A percentile compares a stretch with the other conserved stretches of the same genome.
Conservation (phyloP, 2,113 vertebrate species). For the Alethe diademata region DNA sequence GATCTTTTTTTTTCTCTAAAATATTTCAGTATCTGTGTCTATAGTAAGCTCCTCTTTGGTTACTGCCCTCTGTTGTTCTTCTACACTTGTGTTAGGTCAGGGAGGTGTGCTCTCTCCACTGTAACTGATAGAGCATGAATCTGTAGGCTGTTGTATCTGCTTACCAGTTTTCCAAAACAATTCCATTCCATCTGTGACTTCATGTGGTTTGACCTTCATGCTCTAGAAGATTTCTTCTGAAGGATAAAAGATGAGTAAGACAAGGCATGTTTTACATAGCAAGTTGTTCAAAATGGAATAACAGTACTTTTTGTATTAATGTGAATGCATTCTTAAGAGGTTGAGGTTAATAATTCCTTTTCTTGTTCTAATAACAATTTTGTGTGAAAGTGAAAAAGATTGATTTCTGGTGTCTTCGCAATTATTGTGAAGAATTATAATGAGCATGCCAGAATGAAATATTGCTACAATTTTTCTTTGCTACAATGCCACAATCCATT, state of each 20-base stretch:
- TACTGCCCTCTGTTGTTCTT: neutral
- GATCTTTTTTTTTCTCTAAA: neutral
- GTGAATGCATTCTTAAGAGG: neutral
- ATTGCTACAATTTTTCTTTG: neutral
- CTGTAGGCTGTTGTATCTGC: neutral
- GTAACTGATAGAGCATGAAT: neutral
- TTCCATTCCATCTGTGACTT: neutral
- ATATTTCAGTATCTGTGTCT: neutral
- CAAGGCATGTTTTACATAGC: neutral
- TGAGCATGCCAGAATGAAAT: neutral
- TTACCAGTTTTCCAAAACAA: neutral
- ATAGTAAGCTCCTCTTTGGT: neutral
- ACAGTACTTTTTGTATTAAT: neutral
- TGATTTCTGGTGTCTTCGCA: neutral
- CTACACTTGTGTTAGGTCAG: neutral
- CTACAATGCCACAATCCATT: neutral
- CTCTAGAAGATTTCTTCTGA: neutral
- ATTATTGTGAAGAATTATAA: neutral
- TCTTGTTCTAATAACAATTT: neutral
- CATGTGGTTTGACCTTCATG: neutral
- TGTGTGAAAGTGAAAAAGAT: neutral
- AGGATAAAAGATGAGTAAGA: neutral
- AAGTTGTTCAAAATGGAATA: neutral
- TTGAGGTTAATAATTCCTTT: neutral
- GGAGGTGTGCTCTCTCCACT: neutral